Conservation (phyloP, 2,113 vertebrate species). For the Progne subis region DNA sequence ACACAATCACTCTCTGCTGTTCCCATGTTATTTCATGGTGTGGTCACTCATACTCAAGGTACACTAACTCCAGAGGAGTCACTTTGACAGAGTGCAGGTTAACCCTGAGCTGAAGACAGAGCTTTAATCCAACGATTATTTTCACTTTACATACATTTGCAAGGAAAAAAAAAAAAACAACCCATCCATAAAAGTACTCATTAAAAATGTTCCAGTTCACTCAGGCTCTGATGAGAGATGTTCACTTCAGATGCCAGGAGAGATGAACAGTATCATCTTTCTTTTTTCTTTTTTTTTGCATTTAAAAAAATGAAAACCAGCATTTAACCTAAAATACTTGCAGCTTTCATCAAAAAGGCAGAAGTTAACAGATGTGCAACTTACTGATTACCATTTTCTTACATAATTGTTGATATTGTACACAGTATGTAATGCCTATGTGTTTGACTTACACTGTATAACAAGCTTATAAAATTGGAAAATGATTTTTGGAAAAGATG, state of each 20-base stretch:
- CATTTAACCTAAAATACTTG: background rate
- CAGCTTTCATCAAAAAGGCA: background rate
- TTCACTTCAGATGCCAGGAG: background rate
- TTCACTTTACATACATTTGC: background rate
- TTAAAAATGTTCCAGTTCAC: background rate
- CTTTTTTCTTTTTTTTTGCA: background rate
- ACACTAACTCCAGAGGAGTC: background rate
- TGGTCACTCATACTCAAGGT: background rate
- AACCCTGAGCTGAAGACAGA: background rate
- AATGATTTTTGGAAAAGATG: background rate
- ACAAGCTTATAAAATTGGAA: background rate
- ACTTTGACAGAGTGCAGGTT: background rate
- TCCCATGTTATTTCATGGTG: constrained; percentile 59
- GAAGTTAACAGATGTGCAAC: background rate
- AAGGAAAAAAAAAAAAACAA: background rate
- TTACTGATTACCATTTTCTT: background rate
- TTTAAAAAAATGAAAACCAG: background rate
- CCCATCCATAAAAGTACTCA: background rate
- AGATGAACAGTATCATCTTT: background rate
- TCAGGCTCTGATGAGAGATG: background rate
- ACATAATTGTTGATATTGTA: background rate
- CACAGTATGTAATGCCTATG: background rate
- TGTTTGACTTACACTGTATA: background rate
- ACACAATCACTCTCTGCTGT: constrained; percentile 27
- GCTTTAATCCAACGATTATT: background rate